Percentiles rank a stretch among this genome's conserved stretches.
phyloP scores from a whole-genome alignment of 2,888 invertebrate species.

The Myopa tessellatipennis region DNA sequence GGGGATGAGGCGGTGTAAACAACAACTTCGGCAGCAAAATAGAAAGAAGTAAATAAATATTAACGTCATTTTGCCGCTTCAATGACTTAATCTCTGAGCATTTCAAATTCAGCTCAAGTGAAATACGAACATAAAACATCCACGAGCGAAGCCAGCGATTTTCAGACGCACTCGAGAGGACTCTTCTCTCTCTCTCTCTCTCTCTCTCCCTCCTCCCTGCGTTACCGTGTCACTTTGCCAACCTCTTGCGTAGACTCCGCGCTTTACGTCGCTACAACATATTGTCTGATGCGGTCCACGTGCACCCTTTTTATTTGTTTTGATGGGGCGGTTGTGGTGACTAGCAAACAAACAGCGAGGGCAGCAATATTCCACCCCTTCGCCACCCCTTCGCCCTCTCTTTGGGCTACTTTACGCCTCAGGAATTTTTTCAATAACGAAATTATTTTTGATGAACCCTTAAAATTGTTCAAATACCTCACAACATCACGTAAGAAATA shows the following conservation, averaged over 20 bases:
- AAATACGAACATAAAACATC: background rate
- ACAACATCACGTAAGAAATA: background rate
- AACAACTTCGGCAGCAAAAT: background rate
- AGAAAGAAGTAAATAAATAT: slow-evolving; percentile 46
- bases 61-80: slow-evolving; percentile 54
- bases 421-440: background rate
- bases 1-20: background rate
- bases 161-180: background rate
- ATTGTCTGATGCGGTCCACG: slow-evolving; percentile 7
- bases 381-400: background rate
- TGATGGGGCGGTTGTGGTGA: background rate
- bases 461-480: background rate
- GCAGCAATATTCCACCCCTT: background rate
- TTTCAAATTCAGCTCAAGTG: slow-evolving; percentile 12
- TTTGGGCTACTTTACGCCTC: background rate
- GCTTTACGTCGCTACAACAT: background rate
- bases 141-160: background rate
- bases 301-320: background rate
- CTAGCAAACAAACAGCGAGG: background rate
- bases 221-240: background rate
- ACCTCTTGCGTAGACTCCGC: too few relatives aligned
- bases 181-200: background rate
- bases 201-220: background rate
- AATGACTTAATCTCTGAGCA: slow-evolving; percentile 49
- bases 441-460: slow-evolving; percentile 10